Base-by-base conservation (phyloP, 2,797 vertebrate genomes). In the Pelochelys cantorii region DNA sequence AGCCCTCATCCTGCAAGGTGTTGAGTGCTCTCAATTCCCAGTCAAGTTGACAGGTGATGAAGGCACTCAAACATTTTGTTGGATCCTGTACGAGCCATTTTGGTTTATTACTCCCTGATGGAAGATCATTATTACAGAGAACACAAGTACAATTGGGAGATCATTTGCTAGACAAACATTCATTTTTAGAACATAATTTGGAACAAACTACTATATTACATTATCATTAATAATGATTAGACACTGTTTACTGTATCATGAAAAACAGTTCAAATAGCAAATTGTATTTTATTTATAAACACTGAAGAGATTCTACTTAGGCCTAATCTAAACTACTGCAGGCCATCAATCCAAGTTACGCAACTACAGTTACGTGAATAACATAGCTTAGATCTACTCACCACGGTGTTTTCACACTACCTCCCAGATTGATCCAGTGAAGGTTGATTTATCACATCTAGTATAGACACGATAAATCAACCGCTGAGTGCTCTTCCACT, bases 1-100 rank as follows among this genome's bases (percentile, higher is more conserved):
- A 88, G 82, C 59, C 90, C 65, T 89, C 81, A 79, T 83, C 93
- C 90, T 89, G 54, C 10, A 91, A 92, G 95, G 95, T 11, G 20
- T 11, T 65, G 60, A 54, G 27, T 31, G 81, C 13, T 52, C 42
- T 82, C 89, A 78, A 31, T 55, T 91, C 83, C 74, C 88, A 91
- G 27, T 22, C 77, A 93, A 92, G 57, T 23, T 42, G 86, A 55
- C 22, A 25, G 4, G 79, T 22, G 15, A 20, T 14, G 20, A 42
- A 79, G 37, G 14, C 25, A 18, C 27, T 55, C 37, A 42, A 68
- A 91, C 42, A 81, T 81, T 84, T 80, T 68, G 78, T 9, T 20
- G 53, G 34, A 60, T 71, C 83, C 92, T 68, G 23, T 68, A 71
- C 15, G 12, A 71, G 23, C 12, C 31, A 31, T 60, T 68, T 11